phyloP scores from a whole-genome alignment of 2,113 vertebrate genomes.

The Cygnus atratus region DNA sequence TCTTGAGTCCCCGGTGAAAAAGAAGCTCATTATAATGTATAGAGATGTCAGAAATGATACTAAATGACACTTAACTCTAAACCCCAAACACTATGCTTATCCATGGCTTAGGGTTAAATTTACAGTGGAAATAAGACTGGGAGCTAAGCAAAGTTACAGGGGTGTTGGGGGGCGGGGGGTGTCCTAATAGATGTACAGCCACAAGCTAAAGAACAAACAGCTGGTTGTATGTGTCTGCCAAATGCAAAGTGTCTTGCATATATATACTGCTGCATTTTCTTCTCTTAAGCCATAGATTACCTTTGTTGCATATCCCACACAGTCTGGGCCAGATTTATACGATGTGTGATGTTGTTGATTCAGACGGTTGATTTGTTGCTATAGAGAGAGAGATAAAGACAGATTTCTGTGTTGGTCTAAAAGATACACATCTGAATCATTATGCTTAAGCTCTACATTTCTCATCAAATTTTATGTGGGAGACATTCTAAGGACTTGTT shows the following conservation, averaged over 20 bases:
- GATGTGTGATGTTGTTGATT: constrained; percentile 1
- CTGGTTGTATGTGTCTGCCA: constrained; percentile 42
- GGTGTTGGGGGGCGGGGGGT: neutral
- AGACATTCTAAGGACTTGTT: neutral
- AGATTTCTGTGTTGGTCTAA: neutral
- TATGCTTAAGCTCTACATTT: neutral
- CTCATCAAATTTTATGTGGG: neutral
- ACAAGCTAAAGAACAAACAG: constrained; percentile 56
- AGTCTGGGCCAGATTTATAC: neutral
- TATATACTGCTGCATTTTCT: neutral
- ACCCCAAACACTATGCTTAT: constrained; percentile 54
- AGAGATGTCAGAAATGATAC: constrained; percentile 72
- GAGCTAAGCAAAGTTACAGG: constrained; percentile 51
- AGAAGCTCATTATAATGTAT: constrained; percentile 60
- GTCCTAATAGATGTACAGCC: constrained; percentile 36
- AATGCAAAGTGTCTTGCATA: neutral
- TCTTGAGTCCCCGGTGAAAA: constrained; percentile 51
- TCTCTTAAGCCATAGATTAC: neutral
- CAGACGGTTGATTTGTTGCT: neutral
- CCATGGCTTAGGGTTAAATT: constrained; percentile 44
- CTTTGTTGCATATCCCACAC: neutral
- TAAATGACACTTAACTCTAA: constrained; percentile 67
- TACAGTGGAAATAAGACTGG: constrained; percentile 63
- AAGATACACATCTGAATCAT: neutral
- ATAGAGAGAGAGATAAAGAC: neutral